A percentile compares a stretch with the other conserved stretches of the same genome.
These are phyloP conservation scores for Drepana falcataria DNA, from an alignment of 2,888 invertebrate genomes.

Conservation along the genomic window DNA sequence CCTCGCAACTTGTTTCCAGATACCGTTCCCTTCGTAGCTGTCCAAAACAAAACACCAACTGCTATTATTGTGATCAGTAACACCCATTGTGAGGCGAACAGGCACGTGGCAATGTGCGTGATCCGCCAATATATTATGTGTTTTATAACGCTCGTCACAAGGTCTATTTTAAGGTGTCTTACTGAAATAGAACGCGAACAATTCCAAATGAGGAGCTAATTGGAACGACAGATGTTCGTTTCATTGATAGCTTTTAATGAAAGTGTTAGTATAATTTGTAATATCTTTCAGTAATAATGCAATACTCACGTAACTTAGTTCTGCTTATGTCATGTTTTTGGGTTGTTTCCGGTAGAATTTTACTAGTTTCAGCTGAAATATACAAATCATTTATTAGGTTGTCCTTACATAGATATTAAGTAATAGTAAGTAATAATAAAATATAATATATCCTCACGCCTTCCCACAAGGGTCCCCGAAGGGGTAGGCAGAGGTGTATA, in stretches of 20 bases:
- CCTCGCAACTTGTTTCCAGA: constrained; percentile 20
- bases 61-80: constrained; percentile 46
- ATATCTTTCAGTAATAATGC: constrained; percentile 8
- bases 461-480: no score
- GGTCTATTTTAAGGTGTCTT: constrained; percentile 25
- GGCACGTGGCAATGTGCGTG: constrained; percentile 29
- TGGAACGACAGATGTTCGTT: no score
- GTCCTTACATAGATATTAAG: no score
- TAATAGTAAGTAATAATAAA: no score
- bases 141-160: constrained; percentile 35
- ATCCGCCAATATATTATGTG: constrained; percentile 47
- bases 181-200: constrained; percentile 43
- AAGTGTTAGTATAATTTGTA: no score
- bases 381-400: constrained; percentile 2
- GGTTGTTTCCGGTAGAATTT: constrained; percentile 13
- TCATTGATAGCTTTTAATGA: no score
- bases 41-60: constrained; percentile 63
- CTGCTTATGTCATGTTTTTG: constrained; percentile 14
- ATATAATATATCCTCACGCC: no score
- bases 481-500: no score
- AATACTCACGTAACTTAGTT: constrained; percentile 46
- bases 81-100: constrained; percentile 32
- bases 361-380: constrained; percentile 34
- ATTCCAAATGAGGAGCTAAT: not conserved
- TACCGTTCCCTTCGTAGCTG: constrained; percentile 40